A percentile compares a stretch with the other conserved stretches of the same genome.
Conservation (phyloP, 2,888 invertebrate genomes). For the Aphidius colemani region DNA sequence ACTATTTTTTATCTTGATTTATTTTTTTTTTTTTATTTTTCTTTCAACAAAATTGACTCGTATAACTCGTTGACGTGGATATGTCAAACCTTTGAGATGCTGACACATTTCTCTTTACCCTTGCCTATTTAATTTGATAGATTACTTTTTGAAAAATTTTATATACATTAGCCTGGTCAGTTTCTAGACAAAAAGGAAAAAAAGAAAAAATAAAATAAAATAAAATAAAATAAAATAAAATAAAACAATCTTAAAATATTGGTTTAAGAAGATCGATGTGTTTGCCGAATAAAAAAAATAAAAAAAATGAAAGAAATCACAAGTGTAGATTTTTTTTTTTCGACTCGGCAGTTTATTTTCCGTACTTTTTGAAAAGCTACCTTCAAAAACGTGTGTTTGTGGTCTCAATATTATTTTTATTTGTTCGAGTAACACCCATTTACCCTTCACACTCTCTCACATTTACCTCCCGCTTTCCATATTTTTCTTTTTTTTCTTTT, state of each 20-base stretch:
- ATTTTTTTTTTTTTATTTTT: constrained; percentile 25
- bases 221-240: too few relatives aligned
- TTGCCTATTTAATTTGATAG: constrained; percentile 34
- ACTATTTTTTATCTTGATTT: constrained; percentile 18
- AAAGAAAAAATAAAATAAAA: too few relatives aligned
- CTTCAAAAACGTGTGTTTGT: too few relatives aligned
- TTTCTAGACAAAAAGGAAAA: constrained; percentile 1
- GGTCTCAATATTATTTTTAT: too few relatives aligned
- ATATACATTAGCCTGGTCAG: constrained; percentile 5
- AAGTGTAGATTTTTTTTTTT: too few relatives aligned
- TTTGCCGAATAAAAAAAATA: too few relatives aligned
- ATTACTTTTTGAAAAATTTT: constrained; percentile 30
- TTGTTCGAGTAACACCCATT: too few relatives aligned
- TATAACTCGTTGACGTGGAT: constrained; percentile 32
- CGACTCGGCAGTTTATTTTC: too few relatives aligned
- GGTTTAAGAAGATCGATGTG: constrained; percentile 29
- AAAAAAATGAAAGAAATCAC: too few relatives aligned
- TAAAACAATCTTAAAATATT: constrained; percentile 12
- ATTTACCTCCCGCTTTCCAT: neutral
- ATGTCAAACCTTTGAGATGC: constrained; percentile 26
- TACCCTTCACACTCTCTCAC: too few relatives aligned
- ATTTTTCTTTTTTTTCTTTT: constrained; percentile 12
- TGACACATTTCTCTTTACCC: constrained; percentile 15
- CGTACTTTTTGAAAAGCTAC: too few relatives aligned
- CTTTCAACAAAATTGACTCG: constrained; percentile 36